Evolutionary conservation across 1,140 invertebrate genomes (phyloP).

Genomic region (Lasaia peninsularis): DNA sequence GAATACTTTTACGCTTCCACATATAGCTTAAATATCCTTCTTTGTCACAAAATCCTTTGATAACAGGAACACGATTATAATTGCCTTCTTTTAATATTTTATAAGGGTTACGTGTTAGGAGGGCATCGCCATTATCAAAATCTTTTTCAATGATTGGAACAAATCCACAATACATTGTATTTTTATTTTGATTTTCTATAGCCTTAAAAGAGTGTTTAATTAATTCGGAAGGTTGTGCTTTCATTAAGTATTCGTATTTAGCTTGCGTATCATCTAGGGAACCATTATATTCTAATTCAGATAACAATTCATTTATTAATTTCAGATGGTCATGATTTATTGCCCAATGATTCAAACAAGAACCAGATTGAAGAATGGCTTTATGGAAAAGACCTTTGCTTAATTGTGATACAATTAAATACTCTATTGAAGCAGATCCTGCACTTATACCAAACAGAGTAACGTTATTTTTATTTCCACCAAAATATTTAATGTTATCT

Average conservation of each 20-base stretch:
- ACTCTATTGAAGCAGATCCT: slow-evolving; percentile 62
- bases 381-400: slow-evolving; percentile 42
- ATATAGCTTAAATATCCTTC: slow-evolving; percentile 53
- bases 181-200: slow-evolving; percentile 13
- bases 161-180: slow-evolving; percentile 38
- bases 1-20: slow-evolving; percentile 22
- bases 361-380: slow-evolving; percentile 43
- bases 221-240: slow-evolving; percentile 17
- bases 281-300: slow-evolving; percentile 29
- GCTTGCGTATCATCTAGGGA: slow-evolving; percentile 21
- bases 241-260: slow-evolving; percentile 32
- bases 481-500: slow-evolving; percentile 56
- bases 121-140: slow-evolving; percentile 53
- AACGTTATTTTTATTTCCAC: slow-evolving; percentile 56
- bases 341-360: slow-evolving; percentile 45
- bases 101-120: slow-evolving; percentile 76
- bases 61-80: slow-evolving; percentile 66
- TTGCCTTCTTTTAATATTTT: slow-evolving; percentile 69
- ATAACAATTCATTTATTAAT: slow-evolving; percentile 20
- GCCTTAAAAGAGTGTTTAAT: slow-evolving; percentile 20
- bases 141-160: slow-evolving; percentile 61
- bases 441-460: slow-evolving; percentile 75
- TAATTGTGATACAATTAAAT: slow-evolving; percentile 50
- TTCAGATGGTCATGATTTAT: slow-evolving; percentile 33
- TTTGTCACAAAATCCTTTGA: slow-evolving; percentile 70